Conservation (phyloP, 2,797 vertebrate species). For the Phalanger gymnotis region DNA sequence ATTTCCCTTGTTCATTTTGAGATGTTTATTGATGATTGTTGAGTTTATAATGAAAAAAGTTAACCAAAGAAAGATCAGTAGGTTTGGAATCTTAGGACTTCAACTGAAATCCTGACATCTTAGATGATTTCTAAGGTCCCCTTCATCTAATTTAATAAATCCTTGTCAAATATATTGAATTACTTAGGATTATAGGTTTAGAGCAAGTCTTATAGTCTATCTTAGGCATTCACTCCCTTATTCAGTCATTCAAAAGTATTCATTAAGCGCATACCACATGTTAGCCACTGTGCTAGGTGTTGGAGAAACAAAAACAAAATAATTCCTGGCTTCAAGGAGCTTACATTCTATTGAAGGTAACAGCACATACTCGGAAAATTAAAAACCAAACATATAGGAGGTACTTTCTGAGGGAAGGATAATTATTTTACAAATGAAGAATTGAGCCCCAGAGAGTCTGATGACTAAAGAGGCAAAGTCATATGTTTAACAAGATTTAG, state of each 20-base stretch:
- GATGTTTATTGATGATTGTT: neutral
- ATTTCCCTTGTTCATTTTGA: neutral
- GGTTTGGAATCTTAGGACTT: neutral
- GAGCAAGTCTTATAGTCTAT: neutral
- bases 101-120: neutral
- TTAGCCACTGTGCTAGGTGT: neutral
- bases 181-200: neutral
- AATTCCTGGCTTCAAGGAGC: neutral
- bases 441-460: neutral
- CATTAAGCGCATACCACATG: neutral
- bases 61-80: neutral
- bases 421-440: neutral
- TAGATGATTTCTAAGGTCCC: neutral
- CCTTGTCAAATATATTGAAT: neutral
- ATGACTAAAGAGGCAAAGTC: neutral
- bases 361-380: neutral
- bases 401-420: neutral
- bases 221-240: neutral
- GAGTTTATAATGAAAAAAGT: neutral
- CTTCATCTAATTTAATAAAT: neutral
- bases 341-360: neutral
- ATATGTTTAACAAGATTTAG: neutral
- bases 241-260: neutral
- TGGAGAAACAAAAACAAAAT: neutral
- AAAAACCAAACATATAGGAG: neutral